Evolutionary conservation across 2,888 invertebrate genomes (phyloP).

Genomic region (Caenorhabditis drosophilae): DNA sequence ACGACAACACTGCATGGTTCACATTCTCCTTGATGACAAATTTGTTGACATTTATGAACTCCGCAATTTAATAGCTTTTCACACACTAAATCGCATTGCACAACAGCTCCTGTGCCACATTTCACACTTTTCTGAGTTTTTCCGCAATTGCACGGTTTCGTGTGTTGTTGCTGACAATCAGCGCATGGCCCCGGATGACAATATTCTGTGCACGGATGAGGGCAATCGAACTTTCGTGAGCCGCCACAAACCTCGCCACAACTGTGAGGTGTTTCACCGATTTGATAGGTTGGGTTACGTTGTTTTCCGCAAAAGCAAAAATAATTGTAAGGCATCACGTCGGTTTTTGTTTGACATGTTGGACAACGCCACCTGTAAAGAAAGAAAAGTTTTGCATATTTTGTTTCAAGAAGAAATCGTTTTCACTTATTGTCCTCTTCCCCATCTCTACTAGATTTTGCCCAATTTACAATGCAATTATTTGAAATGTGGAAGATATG

Average conservation of each 20-base stretch:
- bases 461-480: conserved; percentile 87
- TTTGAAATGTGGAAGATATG: conserved; percentile 85
- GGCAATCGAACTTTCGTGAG: conserved; percentile 72
- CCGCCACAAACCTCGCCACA: conserved; percentile 86
- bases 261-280: conserved; percentile 83
- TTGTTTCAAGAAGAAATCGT: not conserved
- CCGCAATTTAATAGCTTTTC: conserved; percentile 80
- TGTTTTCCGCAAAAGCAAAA: conserved; percentile 87
- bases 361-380: conserved; percentile 84
- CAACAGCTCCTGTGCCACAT: conserved; percentile 42
- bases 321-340: conserved; percentile 81
- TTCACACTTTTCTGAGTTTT: conserved; percentile 42
- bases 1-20: conserved; percentile 77
- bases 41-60: conserved; percentile 78
- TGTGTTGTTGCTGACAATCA: conserved; percentile 75
- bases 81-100: conserved; percentile 80
- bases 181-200: conserved; percentile 96
- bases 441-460: conserved; percentile 70
- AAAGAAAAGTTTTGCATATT: not conserved
- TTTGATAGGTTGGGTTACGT: conserved; percentile 75
- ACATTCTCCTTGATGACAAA: conserved; percentile 84
- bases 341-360: conserved; percentile 82
- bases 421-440: conserved; percentile 27
- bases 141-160: conserved; percentile 70
- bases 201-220: conserved; percentile 70